Evolutionary conservation across 2,888 invertebrate genomes (phyloP), one percentile per base, ranked within the genome.

Genomic region (Andricus curvator): DNA sequence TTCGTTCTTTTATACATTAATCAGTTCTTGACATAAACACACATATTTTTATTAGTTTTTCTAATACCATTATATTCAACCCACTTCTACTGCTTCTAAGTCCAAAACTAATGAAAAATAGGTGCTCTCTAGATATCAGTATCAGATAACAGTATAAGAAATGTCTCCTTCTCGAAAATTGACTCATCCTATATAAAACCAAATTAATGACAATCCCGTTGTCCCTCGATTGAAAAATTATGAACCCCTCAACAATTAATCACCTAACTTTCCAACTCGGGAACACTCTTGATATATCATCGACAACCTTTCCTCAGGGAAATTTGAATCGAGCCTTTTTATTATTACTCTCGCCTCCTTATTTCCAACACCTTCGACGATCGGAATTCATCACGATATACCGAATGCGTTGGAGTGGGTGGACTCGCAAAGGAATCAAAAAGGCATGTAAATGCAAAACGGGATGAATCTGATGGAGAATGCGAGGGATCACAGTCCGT

Each of bases 381-480:
- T 65, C 48, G 17, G 48, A 48, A 48, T 48, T 48, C 6, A 48
- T 48, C 48, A 48, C 17, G 48, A 17, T 48, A 48, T 48, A 48
- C 48, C 37, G 41, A 37, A 66, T 37, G 41, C 41, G 66, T 37
- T 44, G 20, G 48, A 48, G 67, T 37, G 22, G 37, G 41, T n/a
- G 41, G 15, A 41, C 25, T 68, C 6, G 22, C 15, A 25, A 68
- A 48, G 68, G n/a, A 48, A 48, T 68, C 6, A 68, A 68, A 22
- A 15, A 44, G 13, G 44, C 68, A 22, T 67, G 37, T 66, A 66
- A 20, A 65, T 20, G 29, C 15, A 20, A 33, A 65, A 65, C 33
- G 37, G 33, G 37, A 67, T 67, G 41, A 44, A 67, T 67, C 67
- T 41, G n/a, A 41, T 22, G 25, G 29, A 68, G 68, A 48, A 68